Conservation (phyloP, 2,113 vertebrate genomes). For the Austrofundulus limnaeus region DNA sequence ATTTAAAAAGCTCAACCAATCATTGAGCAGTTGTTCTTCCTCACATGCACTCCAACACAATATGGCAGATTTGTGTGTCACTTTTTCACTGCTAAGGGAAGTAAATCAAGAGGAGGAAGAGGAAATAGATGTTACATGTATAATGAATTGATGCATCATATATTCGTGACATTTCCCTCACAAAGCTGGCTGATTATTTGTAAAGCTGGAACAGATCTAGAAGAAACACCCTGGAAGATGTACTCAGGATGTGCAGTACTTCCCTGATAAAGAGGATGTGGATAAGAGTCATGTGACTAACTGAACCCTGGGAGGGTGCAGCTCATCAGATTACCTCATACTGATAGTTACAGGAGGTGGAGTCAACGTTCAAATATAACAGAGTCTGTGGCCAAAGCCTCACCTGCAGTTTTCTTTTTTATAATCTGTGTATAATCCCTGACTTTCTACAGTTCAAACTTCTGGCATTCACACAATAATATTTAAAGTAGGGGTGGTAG, state of each 20-base stretch:
- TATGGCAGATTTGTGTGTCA: background rate
- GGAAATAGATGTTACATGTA: background rate
- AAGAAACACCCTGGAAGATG: background rate
- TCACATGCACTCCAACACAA: conserved; percentile 3
- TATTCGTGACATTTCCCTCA: background rate
- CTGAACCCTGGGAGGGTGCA: background rate
- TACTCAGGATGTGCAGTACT: background rate
- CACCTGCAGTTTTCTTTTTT: background rate
- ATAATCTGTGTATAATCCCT: too few species aligned
- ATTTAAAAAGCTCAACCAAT: background rate
- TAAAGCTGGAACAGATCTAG: background rate
- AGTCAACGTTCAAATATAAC: too few species aligned
- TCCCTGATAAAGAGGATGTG: conserved; percentile 7
- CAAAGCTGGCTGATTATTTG: background rate
- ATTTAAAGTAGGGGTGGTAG: too few species aligned
- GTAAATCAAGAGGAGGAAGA: background rate
- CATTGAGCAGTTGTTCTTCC: background rate
- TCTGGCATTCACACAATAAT: too few species aligned
- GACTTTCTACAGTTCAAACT: too few species aligned
- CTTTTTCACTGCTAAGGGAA: conserved; percentile 1
- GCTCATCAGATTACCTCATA: background rate
- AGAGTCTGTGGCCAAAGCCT: background rate
- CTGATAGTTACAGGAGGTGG: too few species aligned
- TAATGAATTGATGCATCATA: background rate
- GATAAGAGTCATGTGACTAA: conserved; percentile 2